Evolutionary conservation across 2,888 invertebrate species (phyloP), one percentile per base, ranked within the genome.

Genomic region (Nomada fabriciana): DNA sequence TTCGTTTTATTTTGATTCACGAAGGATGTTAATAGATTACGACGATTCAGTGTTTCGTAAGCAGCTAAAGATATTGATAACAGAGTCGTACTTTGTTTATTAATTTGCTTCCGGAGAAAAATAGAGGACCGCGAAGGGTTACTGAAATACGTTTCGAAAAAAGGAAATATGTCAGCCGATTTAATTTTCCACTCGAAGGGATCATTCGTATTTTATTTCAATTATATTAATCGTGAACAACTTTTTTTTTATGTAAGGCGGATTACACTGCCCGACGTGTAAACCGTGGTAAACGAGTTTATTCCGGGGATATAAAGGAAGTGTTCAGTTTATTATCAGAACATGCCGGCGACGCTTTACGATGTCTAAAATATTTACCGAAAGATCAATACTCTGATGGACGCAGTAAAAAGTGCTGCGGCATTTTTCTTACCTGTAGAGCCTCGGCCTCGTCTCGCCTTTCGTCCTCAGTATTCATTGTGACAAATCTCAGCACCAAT

Each of bases 401-500:
- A 20, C 50, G n/a, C 42, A 2, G 52, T 43, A 25, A 53, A 52
- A 25, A 29, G 36, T 23, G 61, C 29, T 25, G 23, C 11, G 55
- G 18, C 7, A 13, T 15, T 50, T 18, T 25, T 50, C 70, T 88
- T 93, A 97, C 98, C 97, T 98, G 98, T 94, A 98, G 96, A 70
- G 98, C 98, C 94, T 99, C 99, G 63, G 98, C 97, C 94, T 98
- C 99, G 92, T 99, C 99, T 79, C 98, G 95, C 92, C 98, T 96
- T 94, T 99, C 99, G 92, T 99, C 99, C 94, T 99, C 99, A 0
- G 99, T 99, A 95, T 99, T 99, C 98, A 98, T 98, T 75, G 98
- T 98, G 92, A 98, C 98, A 94, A 98, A 98, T 91, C 99, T 96
- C 90, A 99, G 96, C 86, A 99, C 99, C 87, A 99, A 95, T 89